Conservation (phyloP, 2,113 vertebrate species). For the Vombatus ursinus region DNA sequence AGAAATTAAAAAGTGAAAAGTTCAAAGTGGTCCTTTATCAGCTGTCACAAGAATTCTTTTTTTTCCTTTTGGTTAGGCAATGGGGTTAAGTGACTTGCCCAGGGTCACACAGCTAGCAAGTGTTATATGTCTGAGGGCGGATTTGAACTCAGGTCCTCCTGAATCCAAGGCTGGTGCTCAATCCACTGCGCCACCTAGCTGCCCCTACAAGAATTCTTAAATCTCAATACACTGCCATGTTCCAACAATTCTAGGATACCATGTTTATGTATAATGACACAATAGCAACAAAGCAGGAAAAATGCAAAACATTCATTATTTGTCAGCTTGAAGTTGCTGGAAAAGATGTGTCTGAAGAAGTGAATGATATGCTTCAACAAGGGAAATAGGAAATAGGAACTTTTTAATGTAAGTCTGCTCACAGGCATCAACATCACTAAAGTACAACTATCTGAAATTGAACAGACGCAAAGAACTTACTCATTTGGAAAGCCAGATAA, state of each 20-base stretch:
- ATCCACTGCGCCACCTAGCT: too few relatives aligned
- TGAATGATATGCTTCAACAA: constrained; percentile 92
- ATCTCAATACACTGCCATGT: constrained; percentile 87
- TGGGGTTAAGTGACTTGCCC: too few relatives aligned
- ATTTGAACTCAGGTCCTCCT: too few relatives aligned
- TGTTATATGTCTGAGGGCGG: too few relatives aligned
- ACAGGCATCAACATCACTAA: constrained; percentile 93
- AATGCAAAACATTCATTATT: constrained; percentile 93
- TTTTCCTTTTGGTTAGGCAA: too few relatives aligned
- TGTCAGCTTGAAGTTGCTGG: constrained; percentile 95
- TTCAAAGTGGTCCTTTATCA: constrained; percentile 82
- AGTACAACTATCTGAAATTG: constrained; percentile 93
- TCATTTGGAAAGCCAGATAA: constrained; percentile 93
- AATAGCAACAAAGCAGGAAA: constrained; percentile 91
- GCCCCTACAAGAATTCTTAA: constrained; percentile 90
- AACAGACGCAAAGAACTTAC: constrained; percentile 95
- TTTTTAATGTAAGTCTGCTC: constrained; percentile 95
- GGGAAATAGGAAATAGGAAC: constrained; percentile 91
- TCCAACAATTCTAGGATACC: constrained; percentile 87
- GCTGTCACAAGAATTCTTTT: constrained; percentile 89
- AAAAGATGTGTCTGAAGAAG: constrained; percentile 89
- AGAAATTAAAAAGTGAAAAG: constrained; percentile 87
- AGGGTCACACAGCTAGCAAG: too few relatives aligned
- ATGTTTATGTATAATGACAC: constrained; percentile 92
- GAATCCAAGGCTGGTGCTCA: too few relatives aligned